These are phyloP conservation scores for Dicyema japonicum DNA, from an alignment of 1,140 invertebrate species.

Conservation along the genomic window DNA sequence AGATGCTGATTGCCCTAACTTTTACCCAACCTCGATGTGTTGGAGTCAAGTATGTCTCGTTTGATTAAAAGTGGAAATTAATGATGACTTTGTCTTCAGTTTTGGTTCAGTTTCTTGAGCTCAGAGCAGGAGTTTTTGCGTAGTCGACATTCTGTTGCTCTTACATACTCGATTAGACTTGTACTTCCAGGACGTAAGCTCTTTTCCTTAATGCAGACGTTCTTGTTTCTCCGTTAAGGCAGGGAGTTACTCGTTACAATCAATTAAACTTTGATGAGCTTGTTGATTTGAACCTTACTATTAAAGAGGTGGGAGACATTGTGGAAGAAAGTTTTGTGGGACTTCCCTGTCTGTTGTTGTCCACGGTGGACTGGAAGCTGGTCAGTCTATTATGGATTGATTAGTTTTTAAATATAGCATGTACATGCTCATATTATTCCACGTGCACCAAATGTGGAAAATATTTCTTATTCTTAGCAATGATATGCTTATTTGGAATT, in stretches of 20 bases:
- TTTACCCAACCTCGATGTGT: conserved; percentile 22
- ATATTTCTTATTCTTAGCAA: conserved; percentile 39
- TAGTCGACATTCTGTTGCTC: conserved; percentile 24
- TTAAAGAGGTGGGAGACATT: conserved; percentile 32
- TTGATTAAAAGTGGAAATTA: neutral
- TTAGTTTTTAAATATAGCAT: conserved; percentile 26
- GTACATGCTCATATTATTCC: conserved; percentile 53
- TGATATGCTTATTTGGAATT: conserved; percentile 40
- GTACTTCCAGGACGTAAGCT: conserved; percentile 43
- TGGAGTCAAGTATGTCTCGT: too few species aligned
- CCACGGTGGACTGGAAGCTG: conserved; percentile 47
- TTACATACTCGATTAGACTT: conserved; percentile 40
- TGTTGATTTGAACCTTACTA: conserved; percentile 35
- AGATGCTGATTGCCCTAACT: conserved; percentile 43
- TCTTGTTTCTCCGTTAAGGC: conserved; percentile 32
- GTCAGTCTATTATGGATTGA: conserved; percentile 42
- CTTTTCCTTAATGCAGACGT: conserved; percentile 28
- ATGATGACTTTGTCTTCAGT: too few species aligned
- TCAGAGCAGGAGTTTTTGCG: conserved; percentile 26
- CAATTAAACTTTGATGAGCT: conserved; percentile 38
- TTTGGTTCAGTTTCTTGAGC: conserved; percentile 25
- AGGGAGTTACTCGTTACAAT: conserved; percentile 25
- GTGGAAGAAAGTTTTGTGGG: conserved; percentile 31
- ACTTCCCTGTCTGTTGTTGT: conserved; percentile 39
- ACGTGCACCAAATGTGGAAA: conserved; percentile 33